Evolutionary conservation across 2,797 vertebrate species (phyloP).

Genomic region (Arvicola amphibius): DNA sequence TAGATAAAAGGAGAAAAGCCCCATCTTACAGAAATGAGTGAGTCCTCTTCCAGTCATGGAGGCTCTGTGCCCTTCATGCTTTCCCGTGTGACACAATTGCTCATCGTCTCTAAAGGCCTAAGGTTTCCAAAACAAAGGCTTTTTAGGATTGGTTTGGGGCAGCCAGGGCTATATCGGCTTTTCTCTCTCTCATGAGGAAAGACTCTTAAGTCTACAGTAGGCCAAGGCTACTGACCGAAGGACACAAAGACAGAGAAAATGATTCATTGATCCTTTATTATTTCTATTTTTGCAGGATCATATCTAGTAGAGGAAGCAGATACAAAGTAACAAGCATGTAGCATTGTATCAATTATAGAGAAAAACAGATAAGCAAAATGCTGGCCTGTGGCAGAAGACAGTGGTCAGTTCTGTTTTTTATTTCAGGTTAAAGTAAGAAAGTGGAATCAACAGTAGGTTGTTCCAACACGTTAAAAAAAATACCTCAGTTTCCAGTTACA

Average conservation of each 20-base stretch:
- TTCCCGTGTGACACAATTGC: neutral
- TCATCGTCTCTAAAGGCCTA: neutral
- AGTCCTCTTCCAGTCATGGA: neutral
- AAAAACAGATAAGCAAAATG: constrained; percentile 27
- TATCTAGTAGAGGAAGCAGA: neutral
- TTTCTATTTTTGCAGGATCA: neutral
- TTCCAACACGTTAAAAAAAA: constrained; percentile 40
- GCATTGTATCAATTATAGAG: neutral
- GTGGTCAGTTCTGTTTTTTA: neutral
- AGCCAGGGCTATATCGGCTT: neutral
- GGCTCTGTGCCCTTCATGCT: neutral
- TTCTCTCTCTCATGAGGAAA: neutral
- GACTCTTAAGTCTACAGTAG: neutral
- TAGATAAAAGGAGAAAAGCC: neutral
- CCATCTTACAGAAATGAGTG: neutral
- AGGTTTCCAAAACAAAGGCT: neutral
- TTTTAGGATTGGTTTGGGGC: neutral
- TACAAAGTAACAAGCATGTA: constrained; percentile 12
- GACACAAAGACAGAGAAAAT: neutral
- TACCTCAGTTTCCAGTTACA: neutral
- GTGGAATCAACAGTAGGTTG: neutral
- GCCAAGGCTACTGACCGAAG: neutral
- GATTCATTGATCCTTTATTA: neutral
- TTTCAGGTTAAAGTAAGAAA: constrained; percentile 46
- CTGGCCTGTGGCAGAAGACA: neutral